phyloP scores from a whole-genome alignment of 2,888 invertebrate genomes.

The Coleophora flavipennella region DNA sequence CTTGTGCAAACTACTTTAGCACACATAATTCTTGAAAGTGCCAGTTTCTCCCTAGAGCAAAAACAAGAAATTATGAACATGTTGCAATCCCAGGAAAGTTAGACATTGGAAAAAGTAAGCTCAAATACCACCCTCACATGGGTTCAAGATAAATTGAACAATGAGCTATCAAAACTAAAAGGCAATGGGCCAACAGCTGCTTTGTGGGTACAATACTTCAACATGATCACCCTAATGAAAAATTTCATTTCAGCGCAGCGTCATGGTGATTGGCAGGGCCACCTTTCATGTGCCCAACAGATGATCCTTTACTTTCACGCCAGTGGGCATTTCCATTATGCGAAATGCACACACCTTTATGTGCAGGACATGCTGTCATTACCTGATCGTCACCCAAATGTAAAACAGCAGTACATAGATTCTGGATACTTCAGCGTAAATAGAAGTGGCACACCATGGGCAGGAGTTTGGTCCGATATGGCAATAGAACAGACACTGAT shows the following conservation, averaged over 20 bases:
- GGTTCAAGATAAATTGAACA: not conserved
- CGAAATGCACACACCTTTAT: slow-evolving; percentile 16
- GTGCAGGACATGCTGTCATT: slow-evolving; percentile 18
- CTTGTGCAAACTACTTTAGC: slow-evolving; percentile 22
- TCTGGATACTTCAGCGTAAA: slow-evolving; percentile 23
- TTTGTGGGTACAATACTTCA: slow-evolving; percentile 24
- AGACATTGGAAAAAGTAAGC: too few relatives aligned
- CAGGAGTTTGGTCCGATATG: too few relatives aligned
- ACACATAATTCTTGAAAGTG: not conserved
- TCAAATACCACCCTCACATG: not conserved
- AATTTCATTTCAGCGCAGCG: slow-evolving; percentile 21
- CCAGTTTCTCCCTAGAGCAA: not conserved
- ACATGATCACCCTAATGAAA: slow-evolving; percentile 20
- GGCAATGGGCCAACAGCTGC: slow-evolving; percentile 13
- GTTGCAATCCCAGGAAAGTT: not conserved
- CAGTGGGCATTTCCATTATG: slow-evolving; percentile 11
- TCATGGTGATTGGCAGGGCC: slow-evolving; percentile 9
- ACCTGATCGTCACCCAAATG: slow-evolving; percentile 4
- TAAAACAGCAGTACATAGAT: slow-evolving; percentile 7
- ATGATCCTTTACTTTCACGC: slow-evolving; percentile 6
- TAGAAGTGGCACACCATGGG: slow-evolving; percentile 19
- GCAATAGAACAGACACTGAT: slow-evolving; percentile 22
- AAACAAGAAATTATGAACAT: not conserved
- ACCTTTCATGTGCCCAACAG: not conserved
- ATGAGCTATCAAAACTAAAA: not conserved